These are phyloP conservation scores for Crenichthys baileyi DNA, from an alignment of 2,797 vertebrate species.

Conservation along the genomic window DNA sequence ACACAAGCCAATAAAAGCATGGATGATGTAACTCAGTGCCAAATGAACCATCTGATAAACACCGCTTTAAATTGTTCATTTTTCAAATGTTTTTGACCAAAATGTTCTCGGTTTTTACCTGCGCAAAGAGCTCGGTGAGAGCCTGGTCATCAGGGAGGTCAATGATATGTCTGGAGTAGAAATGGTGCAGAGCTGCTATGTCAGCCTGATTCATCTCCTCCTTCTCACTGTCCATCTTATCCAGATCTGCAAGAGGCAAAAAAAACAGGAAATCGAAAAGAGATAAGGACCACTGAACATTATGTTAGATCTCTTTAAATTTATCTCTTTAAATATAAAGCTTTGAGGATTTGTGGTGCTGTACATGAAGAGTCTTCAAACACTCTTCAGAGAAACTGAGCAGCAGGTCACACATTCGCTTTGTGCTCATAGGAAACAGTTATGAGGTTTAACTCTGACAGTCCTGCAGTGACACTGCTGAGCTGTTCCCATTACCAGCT, in stretches of 20 bases:
- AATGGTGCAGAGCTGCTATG: conserved; percentile 92
- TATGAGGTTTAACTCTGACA: conserved; percentile 54
- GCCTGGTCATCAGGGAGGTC: conserved; percentile 85
- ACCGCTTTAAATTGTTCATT: not conserved
- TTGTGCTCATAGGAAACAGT: conserved; percentile 47
- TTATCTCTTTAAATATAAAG: no score
- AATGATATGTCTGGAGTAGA: conserved; percentile 92
- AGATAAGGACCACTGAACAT: not conserved
- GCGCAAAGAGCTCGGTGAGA: conserved; percentile 92
- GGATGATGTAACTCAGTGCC: not conserved
- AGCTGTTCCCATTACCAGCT: conserved; percentile 6
- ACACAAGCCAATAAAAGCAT: not conserved
- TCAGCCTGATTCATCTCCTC: conserved; percentile 93
- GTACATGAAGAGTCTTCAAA: not conserved
- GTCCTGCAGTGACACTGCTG: conserved; percentile 48
- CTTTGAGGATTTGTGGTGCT: no score
- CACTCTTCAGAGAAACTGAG: not conserved
- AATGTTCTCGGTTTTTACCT: conserved; percentile 76
- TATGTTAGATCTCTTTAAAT: no score
- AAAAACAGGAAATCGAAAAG: not conserved
- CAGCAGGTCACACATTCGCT: conserved; percentile 44
- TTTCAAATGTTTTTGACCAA: not conserved
- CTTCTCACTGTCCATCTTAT: conserved; percentile 96
- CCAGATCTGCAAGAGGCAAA: conserved; percentile 84
- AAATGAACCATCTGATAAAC: not conserved